These are phyloP conservation scores for Allacma fusca DNA, from an alignment of 2,888 invertebrate genomes.

Conservation along the genomic window DNA sequence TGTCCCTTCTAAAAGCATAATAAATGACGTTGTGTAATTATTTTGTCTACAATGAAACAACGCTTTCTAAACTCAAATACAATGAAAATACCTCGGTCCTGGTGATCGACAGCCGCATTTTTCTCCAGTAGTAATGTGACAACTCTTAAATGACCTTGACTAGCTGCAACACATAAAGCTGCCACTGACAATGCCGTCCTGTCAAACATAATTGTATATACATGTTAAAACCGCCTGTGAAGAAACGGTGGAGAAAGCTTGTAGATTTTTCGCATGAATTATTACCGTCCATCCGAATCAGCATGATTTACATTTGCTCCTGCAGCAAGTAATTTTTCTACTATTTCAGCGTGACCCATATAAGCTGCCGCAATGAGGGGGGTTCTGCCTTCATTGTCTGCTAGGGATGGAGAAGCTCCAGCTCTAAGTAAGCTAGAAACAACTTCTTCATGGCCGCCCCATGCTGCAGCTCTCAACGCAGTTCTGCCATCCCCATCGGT, in stretches of 20 bases:
- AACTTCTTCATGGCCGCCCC: conserved; percentile 88
- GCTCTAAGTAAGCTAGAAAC: conserved; percentile 63
- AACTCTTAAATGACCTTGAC: conserved; percentile 69
- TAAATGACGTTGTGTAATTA: too few species aligned
- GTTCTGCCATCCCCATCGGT: conserved; percentile 89
- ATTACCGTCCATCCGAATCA: conserved; percentile 79
- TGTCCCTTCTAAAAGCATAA: conserved; percentile 72
- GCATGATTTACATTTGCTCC: conserved; percentile 86
- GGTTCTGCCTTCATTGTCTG: conserved; percentile 90
- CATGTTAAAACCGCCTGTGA: background rate
- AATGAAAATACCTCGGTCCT: conserved; percentile 75
- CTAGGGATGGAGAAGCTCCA: conserved; percentile 80
- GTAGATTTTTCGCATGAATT: background rate
- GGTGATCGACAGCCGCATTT: conserved; percentile 81
- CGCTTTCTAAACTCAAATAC: too few species aligned
- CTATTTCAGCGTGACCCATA: conserved; percentile 94
- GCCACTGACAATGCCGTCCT: conserved; percentile 87
- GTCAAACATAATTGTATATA: conserved; percentile 28
- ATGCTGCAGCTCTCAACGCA: conserved; percentile 77
- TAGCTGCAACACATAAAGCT: conserved; percentile 82
- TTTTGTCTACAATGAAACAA: too few species aligned
- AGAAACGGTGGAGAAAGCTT: background rate
- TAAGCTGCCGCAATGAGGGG: conserved; percentile 94
- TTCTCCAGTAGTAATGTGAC: conserved; percentile 79
- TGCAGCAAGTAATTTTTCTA: conserved; percentile 80